These are phyloP conservation scores for Calameuta idolon DNA, from an alignment of 2,888 invertebrate genomes.

Conservation along the genomic window DNA sequence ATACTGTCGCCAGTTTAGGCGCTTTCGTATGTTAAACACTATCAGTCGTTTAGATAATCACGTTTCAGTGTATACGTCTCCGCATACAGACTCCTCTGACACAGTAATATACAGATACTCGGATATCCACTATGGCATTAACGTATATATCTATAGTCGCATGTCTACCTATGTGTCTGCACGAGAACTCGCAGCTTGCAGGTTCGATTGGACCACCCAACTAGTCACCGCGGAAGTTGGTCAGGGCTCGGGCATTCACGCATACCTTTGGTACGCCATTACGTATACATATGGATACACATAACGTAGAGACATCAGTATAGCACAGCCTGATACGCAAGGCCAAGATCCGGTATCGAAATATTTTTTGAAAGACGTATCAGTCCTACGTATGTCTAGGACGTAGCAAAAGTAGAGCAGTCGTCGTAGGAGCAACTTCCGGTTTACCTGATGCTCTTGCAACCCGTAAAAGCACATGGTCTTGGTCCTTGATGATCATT, in stretches of 20 bases:
- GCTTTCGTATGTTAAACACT: conserved; percentile 1
- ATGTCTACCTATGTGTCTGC: not conserved
- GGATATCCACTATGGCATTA: not conserved
- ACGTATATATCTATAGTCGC: not conserved
- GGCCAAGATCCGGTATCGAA: not conserved
- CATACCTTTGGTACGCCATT: not conserved
- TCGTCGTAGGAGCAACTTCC: not conserved
- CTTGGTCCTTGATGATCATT: not conserved
- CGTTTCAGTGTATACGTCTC: not conserved
- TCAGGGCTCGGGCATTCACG: conserved; percentile 9
- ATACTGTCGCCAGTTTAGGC: conserved; percentile 6
- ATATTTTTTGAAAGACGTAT: not conserved
- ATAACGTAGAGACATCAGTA: not conserved
- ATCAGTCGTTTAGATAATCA: not conserved
- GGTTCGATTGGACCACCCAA: conserved; percentile 47
- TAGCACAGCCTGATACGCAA: not conserved
- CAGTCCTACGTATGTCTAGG: not conserved
- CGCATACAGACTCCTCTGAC: not conserved
- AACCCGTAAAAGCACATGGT: not conserved
- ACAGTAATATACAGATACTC: not conserved
- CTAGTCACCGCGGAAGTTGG: conserved; percentile 51
- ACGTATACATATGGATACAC: not conserved
- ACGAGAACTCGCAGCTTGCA: not conserved
- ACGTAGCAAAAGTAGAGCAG: not conserved
- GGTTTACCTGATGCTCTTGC: not conserved